These are phyloP conservation scores for Eristalis tenax DNA, from an alignment of 2,888 invertebrate species.

Conservation along the genomic window DNA sequence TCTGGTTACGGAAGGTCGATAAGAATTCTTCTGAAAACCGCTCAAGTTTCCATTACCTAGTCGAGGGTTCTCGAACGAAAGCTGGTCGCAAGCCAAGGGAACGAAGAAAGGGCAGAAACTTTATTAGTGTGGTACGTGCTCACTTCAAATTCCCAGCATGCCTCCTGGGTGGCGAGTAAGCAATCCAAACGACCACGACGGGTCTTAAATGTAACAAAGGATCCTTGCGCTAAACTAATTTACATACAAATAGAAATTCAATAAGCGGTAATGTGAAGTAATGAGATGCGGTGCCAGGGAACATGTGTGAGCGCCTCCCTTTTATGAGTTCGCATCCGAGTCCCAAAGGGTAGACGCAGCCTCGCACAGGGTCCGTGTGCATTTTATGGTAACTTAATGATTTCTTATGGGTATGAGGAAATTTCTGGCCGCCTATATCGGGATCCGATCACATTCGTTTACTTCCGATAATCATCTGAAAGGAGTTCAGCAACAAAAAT, in stretches of 20 bases:
- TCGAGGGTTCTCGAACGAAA: too few relatives aligned
- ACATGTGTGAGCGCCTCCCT: background rate
- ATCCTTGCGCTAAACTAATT: too few relatives aligned
- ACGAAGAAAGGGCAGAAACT: constrained; percentile 24
- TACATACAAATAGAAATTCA: constrained; percentile 56
- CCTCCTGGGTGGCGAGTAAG: constrained; percentile 12
- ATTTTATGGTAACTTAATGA: constrained; percentile 40
- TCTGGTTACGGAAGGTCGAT: too few relatives aligned
- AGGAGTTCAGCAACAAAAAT: background rate
- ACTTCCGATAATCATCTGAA: background rate
- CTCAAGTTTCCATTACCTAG: too few relatives aligned
- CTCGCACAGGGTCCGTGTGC: constrained; percentile 1
- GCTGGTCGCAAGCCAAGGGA: background rate
- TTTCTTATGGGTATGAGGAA: background rate
- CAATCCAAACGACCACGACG: constrained; percentile 8
- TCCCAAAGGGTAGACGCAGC: background rate
- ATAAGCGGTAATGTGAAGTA: constrained; percentile 38
- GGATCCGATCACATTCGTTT: background rate
- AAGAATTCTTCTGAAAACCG: too few relatives aligned
- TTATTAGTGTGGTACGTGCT: constrained; percentile 42
- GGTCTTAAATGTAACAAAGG: constrained; percentile 1
- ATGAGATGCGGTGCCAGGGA: constrained; percentile 25
- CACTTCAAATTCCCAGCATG: background rate
- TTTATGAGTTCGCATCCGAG: constrained; percentile 1
- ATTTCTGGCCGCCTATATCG: background rate